Conservation (phyloP, 30 jellyfish, hydroid and myxozoan genomes). For the Aurelia aurita complex sp. Pacific region DNA sequence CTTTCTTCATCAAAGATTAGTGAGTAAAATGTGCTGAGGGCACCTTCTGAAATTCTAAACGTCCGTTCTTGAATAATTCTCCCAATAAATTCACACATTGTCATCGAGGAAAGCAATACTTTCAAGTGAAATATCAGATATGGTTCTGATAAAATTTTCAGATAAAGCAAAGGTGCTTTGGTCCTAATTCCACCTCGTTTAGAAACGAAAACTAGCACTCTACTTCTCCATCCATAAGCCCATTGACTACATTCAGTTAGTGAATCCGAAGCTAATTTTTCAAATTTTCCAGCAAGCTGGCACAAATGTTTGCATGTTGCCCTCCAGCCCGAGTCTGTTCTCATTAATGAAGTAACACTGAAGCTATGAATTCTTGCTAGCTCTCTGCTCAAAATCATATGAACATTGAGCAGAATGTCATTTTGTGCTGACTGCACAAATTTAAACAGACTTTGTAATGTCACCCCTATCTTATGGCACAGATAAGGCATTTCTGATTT, state of each 20-base stretch:
- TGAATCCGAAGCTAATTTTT: constrained; percentile 15
- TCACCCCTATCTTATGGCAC: constrained; percentile 21
- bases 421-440: constrained; percentile 28
- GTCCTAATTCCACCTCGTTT: constrained; percentile 52
- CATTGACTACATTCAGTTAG: constrained; percentile 8
- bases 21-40: not conserved
- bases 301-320: constrained; percentile 20
- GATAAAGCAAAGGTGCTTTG: constrained; percentile 35
- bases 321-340: constrained; percentile 24
- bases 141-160: constrained; percentile 29
- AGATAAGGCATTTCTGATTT: constrained; percentile 58
- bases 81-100: constrained; percentile 1
- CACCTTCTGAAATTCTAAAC: constrained; percentile 5
- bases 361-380: not conserved
- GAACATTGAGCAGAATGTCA: constrained; percentile 25
- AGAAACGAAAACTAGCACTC: constrained; percentile 16
- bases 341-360: constrained; percentile 11
- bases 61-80: constrained; percentile 11
- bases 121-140: not conserved
- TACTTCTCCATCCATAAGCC: constrained; percentile 40
- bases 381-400: constrained; percentile 32
- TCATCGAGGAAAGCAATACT: constrained; percentile 2
- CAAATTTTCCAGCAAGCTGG: constrained; percentile 55
- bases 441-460: constrained; percentile 16
- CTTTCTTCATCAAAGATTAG: constrained; percentile 22